Evolutionary conservation across 2,888 invertebrate species (phyloP), one percentile per base, ranked within the genome.

Genomic region (Campoplex capitator): DNA sequence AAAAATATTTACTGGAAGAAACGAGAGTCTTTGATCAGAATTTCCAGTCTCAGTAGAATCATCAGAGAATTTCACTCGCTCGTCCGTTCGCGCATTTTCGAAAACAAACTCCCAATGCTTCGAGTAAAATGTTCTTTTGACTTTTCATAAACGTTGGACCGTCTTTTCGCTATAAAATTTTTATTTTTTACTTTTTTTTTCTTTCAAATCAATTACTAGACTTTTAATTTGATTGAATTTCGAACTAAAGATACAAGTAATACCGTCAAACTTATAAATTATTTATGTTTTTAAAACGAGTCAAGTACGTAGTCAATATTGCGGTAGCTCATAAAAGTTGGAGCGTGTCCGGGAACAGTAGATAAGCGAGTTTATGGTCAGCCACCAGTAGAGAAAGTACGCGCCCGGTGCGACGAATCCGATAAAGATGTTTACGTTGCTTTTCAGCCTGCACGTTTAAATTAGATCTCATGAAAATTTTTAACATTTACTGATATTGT

Each of bases 331-430:
- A 74, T 67, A 18, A 35, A 68, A 74, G 79, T 56, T 68, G 38
- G 42, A 74, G 73, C 32, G 42, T 35, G 79, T 32, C 67, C 65
- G 18, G 83, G 45, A 45, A 28, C 58, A 79, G 84, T 79, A 75
- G 74, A 68, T 84, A 75, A 84, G 79, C 68, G 58, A 84, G 58
- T 28, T 79, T 68, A 84, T 58, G 74, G 79, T 79, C 78, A 68
- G 84, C 74, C 79, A 42, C 48, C 18, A 73, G 83, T 77, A 65
- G 67, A 45, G 28, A 38, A 62, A 51, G 48, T 45, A 51, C 73
- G 32, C 51, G 77, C 48, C 32, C 38, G 16, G 70, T 54, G 62
- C 62, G 18, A 71, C 58, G 45, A 48, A 75, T 70, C 45, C 65
- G 54, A 73, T 54, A 78, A 68, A 42, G 18, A 54, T 54, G 65